Base-by-base conservation (phyloP, 1,140 invertebrate genomes). In the Drosophila melanica region DNA sequence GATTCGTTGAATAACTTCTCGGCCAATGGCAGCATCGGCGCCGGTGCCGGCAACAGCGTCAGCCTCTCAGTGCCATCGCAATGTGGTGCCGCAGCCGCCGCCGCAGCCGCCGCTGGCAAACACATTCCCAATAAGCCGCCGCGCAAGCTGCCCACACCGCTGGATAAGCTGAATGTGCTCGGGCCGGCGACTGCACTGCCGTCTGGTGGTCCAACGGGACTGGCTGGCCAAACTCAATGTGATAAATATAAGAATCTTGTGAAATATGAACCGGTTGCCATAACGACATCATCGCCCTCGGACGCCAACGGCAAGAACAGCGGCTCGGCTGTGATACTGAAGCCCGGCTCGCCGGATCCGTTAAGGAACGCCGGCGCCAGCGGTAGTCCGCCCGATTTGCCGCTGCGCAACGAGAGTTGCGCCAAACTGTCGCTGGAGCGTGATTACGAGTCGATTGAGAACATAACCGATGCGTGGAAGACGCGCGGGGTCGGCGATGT, bases 401-500 rank as follows among this genome's bases (percentile, higher is more conserved):
- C 58, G 1, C 27, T 27, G 6, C 27, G 27, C 27, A 27, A 27
- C 16, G 90, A 92, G 47, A 89, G 79, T 44, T 65, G 70, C 64
- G 57, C 51, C 8, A 64, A 78, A 12, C 44, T 60, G 16, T 20
- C 57, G 0, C 44, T 66, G 12, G 90, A 92, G 37, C 58, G 90
- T 11, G 84, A 92, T 20, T 92, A 92, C 71, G 91, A 92, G 63
- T 82, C 84, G 48, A 92, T 92, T 62, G 91, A 91, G 81, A 90
- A 79, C 14, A 92, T 92, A 58, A 95, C 93, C 78, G 94, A 96
- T 69, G 96, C 96, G 39, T 96, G 96, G 96, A 95, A 94, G 89
- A 96, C 95, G 1, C 93, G 96, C 45, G 96, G 96, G 12, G 93
- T 96, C n/a, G 94, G 95, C 80, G 94, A 94, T 44, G 93, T 95